phyloP scores from a whole-genome alignment of 35 echinoderm and acorn worm genomes.

The Apostichopus japonicus region DNA sequence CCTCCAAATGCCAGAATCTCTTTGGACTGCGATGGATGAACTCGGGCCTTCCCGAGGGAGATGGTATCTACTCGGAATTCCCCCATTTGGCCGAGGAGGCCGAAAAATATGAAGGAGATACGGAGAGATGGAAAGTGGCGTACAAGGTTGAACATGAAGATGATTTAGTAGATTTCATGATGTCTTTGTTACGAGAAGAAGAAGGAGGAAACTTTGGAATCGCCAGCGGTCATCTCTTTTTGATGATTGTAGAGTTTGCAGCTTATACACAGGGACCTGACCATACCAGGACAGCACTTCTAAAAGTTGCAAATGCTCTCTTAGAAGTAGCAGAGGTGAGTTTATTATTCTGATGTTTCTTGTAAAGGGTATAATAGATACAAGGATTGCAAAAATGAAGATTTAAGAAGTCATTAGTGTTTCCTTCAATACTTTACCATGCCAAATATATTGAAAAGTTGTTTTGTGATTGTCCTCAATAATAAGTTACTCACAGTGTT shows the following conservation, averaged over 20 bases:
- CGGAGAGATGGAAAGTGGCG: slow-evolving; percentile 61
- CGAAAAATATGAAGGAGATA: slow-evolving; percentile 69
- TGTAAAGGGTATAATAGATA: too few species aligned
- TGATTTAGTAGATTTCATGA: slow-evolving; percentile 69
- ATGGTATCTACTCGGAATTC: slow-evolving; percentile 50
- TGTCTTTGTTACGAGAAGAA: slow-evolving; percentile 40
- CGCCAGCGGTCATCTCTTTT: slow-evolving; percentile 27
- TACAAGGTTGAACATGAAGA: slow-evolving; percentile 71
- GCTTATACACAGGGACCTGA: slow-evolving; percentile 19
- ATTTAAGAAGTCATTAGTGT: too few species aligned
- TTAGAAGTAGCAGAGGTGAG: slow-evolving; percentile 24
- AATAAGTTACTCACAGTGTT: too few species aligned
- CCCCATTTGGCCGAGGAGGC: slow-evolving; percentile 74
- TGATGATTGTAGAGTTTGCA: slow-evolving; percentile 43
- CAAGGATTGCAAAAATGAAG: too few species aligned
- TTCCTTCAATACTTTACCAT: background rate
- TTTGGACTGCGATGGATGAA: slow-evolving; percentile 52
- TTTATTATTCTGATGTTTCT: background rate
- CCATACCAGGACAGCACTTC: slow-evolving; percentile 4
- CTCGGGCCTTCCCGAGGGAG: slow-evolving; percentile 1
- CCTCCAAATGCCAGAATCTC: slow-evolving; percentile 40
- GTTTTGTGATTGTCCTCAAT: too few species aligned
- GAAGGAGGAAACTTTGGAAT: slow-evolving; percentile 24
- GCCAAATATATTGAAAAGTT: background rate
- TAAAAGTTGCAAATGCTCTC: slow-evolving; percentile 19